Conservation (phyloP, 2,888 invertebrate genomes). For the Tenodera sinensis region DNA sequence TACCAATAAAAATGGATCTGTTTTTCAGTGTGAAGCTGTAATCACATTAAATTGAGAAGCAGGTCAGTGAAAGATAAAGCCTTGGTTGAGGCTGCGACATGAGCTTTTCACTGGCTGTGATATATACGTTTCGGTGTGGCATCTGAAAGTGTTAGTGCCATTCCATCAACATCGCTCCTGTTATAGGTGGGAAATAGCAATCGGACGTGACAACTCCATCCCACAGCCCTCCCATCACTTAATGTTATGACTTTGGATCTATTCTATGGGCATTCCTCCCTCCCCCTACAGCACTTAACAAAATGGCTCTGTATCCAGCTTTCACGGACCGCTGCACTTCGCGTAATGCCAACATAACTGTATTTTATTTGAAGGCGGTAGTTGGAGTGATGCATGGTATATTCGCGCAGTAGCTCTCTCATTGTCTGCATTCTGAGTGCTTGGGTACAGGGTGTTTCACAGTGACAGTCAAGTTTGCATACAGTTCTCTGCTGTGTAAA, state of each 20-base stretch:
- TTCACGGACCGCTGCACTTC: conserved; percentile 18
- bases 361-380: conserved; percentile 18
- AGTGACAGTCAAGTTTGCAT: background rate
- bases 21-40: background rate
- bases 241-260: conserved; percentile 24
- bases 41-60: background rate
- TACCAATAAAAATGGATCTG: background rate
- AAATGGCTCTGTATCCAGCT: conserved; percentile 20
- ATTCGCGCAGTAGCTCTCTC: background rate
- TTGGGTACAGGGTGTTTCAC: background rate
- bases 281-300: conserved; percentile 21
- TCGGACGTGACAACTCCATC: conserved; percentile 3
- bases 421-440: background rate
- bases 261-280: conserved; percentile 7
- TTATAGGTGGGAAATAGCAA: conserved; percentile 13
- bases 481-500: no score
- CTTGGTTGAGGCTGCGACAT: background rate
- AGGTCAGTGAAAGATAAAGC: background rate
- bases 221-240: conserved; percentile 19
- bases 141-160: background rate
- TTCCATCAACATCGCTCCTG: background rate
- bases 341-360: conserved; percentile 12
- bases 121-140: background rate
- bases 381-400: background rate
- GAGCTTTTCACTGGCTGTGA: background rate